Conservation (phyloP, 2,113 vertebrate genomes). For the Redunca redunca region DNA sequence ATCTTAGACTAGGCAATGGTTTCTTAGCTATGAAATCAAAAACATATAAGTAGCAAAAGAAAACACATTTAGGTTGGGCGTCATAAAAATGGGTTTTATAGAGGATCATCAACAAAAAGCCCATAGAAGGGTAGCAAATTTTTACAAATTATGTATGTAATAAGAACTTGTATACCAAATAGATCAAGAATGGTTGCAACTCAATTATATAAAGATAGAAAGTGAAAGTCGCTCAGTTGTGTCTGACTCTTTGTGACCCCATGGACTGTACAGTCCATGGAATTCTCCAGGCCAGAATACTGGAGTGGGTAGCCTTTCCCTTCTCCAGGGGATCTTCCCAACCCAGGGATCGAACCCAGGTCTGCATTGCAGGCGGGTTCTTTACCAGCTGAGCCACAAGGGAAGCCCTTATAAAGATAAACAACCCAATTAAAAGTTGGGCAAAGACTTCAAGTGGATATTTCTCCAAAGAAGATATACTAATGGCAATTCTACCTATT, state of each 20-base stretch:
- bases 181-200: neutral
- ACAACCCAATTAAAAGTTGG: neutral
- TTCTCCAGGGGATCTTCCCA: neutral
- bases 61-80: neutral
- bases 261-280: neutral
- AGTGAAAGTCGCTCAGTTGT: neutral
- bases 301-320: neutral
- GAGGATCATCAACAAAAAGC: neutral
- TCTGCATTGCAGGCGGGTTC: accelerated
- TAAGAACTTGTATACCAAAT: neutral
- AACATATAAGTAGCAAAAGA: neutral
- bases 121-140: neutral
- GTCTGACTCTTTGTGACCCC: neutral
- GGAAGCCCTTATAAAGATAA: neutral
- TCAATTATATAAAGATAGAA: neutral
- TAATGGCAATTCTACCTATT: neutral
- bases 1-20: neutral
- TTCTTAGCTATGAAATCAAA: neutral
- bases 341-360: neutral
- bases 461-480: neutral
- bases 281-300: neutral
- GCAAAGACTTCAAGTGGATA: neutral
- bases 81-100: neutral
- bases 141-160: neutral
- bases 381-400: neutral